Evolutionary conservation across 2,113 vertebrate species (phyloP), one percentile per base, ranked within the genome.

Genomic region (Hipposideros armiger): DNA sequence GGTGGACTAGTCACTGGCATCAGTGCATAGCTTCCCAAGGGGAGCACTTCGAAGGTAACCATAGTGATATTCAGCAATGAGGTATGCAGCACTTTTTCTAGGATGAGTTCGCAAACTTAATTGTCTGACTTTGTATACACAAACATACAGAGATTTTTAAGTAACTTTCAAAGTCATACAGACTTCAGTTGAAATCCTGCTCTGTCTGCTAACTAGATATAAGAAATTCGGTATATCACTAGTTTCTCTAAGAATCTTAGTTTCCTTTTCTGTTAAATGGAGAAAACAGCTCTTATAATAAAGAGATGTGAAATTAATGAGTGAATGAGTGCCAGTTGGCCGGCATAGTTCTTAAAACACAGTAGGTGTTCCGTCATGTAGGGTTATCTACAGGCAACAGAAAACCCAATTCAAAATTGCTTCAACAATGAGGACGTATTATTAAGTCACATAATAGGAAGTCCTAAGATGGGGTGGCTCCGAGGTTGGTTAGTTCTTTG

Each of bases 211-310:
- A n/a, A 26, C 14, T 45, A 60, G 16, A 85, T 60, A 22, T 40
- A 32, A 90, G 74, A 88, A 85, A 42, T 8, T 47, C 36, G 11
- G 19, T 64, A 8, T 47, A 30, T 87, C 56, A 52, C 24, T 52
- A 30, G 77, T 91, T 67, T 84, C 60, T 92, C 76, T 13, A 26
- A 62, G n/a, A 72, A 24, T 54, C 76, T 84, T 60, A 17, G 32
- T 32, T 87, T 86, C 54, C 40, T 87, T 85, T 91, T 77, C n/a
- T 93, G 9, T 91, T 28, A 42, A 72, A 40, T 56, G 47, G 20
- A 93, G 58, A 62, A 88, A 67, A 69, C 76, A 62, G 82, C n/a
- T 52, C 42, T 81, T 91, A 80, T 76, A 66, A 56, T 91, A 87
- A 70, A 70, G 91, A 85, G 7, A 58, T 67, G 17, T 40, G 77